Percentiles rank a stretch among this genome's conserved stretches.
Evolutionary conservation across 2,888 invertebrate genomes (phyloP).

Genomic region (Microctonus hyperodae): DNA sequence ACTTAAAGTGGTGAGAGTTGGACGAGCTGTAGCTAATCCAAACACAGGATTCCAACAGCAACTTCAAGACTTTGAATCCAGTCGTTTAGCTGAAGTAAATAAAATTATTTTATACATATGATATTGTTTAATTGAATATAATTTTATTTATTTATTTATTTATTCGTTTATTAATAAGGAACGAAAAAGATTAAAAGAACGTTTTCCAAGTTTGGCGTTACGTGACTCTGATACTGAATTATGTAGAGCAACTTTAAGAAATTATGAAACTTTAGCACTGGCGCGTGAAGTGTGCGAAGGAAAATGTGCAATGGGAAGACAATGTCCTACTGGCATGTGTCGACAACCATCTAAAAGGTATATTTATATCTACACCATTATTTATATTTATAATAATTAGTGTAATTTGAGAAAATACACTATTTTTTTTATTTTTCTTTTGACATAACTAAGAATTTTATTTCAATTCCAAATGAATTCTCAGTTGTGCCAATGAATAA

Average conservation of each 20-base stretch:
- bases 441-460: slow-evolving; percentile 1
- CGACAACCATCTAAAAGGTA: slow-evolving; percentile 64
- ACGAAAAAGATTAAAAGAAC: slow-evolving; percentile 81
- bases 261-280: slow-evolving; percentile 82
- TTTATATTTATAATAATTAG: neutral
- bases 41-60: slow-evolving; percentile 96
- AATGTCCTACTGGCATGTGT: slow-evolving; percentile 83
- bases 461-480: slow-evolving; percentile 5
- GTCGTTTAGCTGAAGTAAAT: slow-evolving; percentile 77
- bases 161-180: slow-evolving; percentile 68
- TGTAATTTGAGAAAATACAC: slow-evolving; percentile 13
- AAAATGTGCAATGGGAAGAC: slow-evolving; percentile 81
- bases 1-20: slow-evolving; percentile 90
- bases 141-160: slow-evolving; percentile 11
- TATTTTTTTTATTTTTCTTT: neutral
- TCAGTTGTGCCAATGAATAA: neutral
- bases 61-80: slow-evolving; percentile 88
- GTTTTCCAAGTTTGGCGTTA: slow-evolving; percentile 81
- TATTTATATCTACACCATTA: slow-evolving; percentile 17
- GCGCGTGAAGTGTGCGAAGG: slow-evolving; percentile 87
- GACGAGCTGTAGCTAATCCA: slow-evolving; percentile 92
- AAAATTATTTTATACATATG: slow-evolving; percentile 2
- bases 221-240: slow-evolving; percentile 77
- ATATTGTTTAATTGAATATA: neutral
- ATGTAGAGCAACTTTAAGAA: slow-evolving; percentile 80